These are phyloP conservation scores for Tethea ocularis DNA, from an alignment of 2,888 invertebrate species.

Conservation along the genomic window DNA sequence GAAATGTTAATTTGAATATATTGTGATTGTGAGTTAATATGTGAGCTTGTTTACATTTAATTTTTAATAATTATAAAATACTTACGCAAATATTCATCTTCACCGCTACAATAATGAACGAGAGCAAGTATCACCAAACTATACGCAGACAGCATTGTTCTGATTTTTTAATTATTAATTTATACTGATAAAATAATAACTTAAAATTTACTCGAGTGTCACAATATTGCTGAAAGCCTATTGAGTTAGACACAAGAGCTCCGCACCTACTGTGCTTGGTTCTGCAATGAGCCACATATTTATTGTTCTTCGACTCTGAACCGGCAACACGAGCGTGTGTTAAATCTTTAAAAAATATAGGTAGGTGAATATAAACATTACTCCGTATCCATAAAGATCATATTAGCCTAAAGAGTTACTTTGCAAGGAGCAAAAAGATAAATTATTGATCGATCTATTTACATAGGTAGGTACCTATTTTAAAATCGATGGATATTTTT, in stretches of 20 bases:
- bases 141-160: constrained; percentile 51
- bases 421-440: neutral
- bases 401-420: neutral
- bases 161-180: constrained; percentile 21
- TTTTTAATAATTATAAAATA: constrained; percentile 21
- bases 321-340: constrained; percentile 17
- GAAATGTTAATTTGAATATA: too few species aligned
- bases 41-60: neutral
- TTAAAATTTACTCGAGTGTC: constrained; percentile 9
- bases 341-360: neutral
- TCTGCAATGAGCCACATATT: constrained; percentile 50
- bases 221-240: constrained; percentile 10
- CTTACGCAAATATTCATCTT: constrained; percentile 62
- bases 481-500: too few species aligned
- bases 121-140: constrained; percentile 50
- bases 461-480: neutral
- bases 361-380: constrained; percentile 1
- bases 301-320: constrained; percentile 47
- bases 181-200: constrained; percentile 9
- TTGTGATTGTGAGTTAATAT: neutral
- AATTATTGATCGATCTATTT: neutral
- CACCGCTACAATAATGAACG: constrained; percentile 42
- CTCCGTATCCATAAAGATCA: neutral
- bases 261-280: constrained; percentile 55
- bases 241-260: constrained; percentile 44